Percentiles rank a stretch among this genome's conserved stretches.
phyloP scores from a whole-genome alignment of 2,113 vertebrate species.

The Numenius arquata region DNA sequence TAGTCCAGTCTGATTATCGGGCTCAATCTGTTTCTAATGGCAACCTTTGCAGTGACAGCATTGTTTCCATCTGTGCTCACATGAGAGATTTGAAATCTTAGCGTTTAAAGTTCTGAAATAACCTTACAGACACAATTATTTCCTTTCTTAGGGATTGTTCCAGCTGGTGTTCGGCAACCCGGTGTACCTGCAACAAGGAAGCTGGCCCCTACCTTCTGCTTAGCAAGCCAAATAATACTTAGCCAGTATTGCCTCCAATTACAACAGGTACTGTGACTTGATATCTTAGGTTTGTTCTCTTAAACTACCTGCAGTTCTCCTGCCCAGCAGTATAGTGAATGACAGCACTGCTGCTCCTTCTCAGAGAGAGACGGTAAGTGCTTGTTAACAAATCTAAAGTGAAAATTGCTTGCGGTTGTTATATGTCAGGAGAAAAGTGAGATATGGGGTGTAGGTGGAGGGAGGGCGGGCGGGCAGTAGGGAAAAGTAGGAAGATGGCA shows the following conservation, averaged over 20 bases:
- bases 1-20: slow-evolving; percentile 52
- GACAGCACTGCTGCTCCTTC: neutral
- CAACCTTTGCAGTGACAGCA: slow-evolving; percentile 32
- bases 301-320: neutral
- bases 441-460: too few species aligned
- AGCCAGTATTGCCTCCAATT: neutral
- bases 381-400: neutral
- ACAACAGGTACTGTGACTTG: neutral
- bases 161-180: neutral
- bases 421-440: neutral
- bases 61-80: slow-evolving; percentile 38
- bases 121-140: neutral
- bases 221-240: neutral
- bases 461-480: neutral
- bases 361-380: neutral
- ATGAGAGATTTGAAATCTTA: neutral
- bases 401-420: neutral
- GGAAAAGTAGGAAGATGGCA: neutral
- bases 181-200: neutral
- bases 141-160: neutral
- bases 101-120: slow-evolving; percentile 6
- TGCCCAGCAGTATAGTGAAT: neutral
- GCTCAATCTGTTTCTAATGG: slow-evolving; percentile 50
- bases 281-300: neutral
- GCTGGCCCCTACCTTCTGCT: neutral